A percentile compares a stretch with the other conserved stretches of the same genome.
These are phyloP conservation scores for Drosophila ustulata DNA, from an alignment of 2,888 invertebrate species.

Conservation along the genomic window DNA sequence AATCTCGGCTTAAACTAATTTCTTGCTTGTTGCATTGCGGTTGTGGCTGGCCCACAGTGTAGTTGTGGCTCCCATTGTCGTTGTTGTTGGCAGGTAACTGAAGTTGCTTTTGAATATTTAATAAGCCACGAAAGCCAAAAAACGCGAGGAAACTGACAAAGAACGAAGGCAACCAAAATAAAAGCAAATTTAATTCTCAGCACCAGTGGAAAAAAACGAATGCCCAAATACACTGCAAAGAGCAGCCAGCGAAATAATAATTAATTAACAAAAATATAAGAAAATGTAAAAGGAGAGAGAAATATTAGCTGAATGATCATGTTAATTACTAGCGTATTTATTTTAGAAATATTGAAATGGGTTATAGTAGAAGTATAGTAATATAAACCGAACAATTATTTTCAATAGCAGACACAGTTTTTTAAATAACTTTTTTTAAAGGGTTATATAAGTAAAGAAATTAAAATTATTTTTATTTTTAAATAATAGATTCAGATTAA, in stretches of 20 bases:
- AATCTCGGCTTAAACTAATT: conserved; percentile 80
- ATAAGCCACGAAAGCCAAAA: conserved; percentile 59
- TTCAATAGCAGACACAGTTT: no score
- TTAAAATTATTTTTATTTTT: no score
- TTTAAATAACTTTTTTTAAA: no score
- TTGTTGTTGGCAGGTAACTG: conserved; percentile 51
- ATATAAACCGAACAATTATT: no score
- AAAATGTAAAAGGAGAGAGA: not conserved
- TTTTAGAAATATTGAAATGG: not conserved
- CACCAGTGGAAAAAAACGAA: conserved; percentile 5
- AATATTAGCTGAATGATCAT: not conserved
- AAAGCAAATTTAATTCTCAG: not conserved
- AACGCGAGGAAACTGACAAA: conserved; percentile 36
- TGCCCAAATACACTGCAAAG: conserved; percentile 19
- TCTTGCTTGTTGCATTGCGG: conserved; percentile 70
- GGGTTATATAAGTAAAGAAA: no score
- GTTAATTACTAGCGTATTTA: no score
- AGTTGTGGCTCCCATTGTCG: conserved; percentile 2
- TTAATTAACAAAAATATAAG: not conserved
- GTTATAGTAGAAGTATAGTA: no score
- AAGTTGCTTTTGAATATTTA: conserved; percentile 76
- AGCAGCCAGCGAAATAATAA: not conserved
- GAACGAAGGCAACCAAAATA: conserved; percentile 10
- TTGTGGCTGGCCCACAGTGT: conserved; percentile 15
- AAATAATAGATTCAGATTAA: no score